phyloP scores from a whole-genome alignment of 2,888 invertebrate genomes.

The Ectemnius cavifrons region DNA sequence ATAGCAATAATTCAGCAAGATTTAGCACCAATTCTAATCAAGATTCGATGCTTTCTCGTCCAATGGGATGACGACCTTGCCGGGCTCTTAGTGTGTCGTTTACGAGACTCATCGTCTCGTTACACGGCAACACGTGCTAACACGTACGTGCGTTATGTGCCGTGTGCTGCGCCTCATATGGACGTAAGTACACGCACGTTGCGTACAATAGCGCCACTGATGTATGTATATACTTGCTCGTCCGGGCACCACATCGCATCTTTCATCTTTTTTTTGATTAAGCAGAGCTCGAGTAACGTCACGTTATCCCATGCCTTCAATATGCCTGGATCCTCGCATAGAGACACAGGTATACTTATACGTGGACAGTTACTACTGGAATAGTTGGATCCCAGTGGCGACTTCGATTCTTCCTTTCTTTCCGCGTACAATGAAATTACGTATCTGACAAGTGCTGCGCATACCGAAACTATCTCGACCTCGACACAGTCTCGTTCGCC shows the following conservation, averaged over 20 bases:
- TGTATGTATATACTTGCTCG: neutral
- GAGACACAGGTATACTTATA: too few species aligned
- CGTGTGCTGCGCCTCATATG: neutral
- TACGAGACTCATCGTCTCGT: conserved; percentile 19
- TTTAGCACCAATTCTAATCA: too few species aligned
- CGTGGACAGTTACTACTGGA: too few species aligned
- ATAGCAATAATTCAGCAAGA: too few species aligned
- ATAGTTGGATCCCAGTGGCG: too few species aligned
- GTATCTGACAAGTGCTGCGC: conserved; percentile 46
- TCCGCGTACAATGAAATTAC: conserved; percentile 49
- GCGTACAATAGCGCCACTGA: conserved; percentile 3
- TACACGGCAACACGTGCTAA: conserved; percentile 25
- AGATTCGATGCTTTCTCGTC: too few species aligned
- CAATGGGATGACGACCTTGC: conserved; percentile 12
- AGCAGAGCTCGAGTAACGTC: too few species aligned
- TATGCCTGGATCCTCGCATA: too few species aligned
- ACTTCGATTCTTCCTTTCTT: conserved; percentile 33
- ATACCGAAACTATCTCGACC: conserved; percentile 46
- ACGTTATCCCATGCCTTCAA: too few species aligned
- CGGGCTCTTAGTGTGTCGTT: neutral
- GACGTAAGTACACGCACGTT: conserved; percentile 4
- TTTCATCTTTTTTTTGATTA: too few species aligned
- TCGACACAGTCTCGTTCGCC: conserved; percentile 42
- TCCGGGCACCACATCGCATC: neutral
- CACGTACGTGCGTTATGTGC: neutral